Evolutionary conservation across 2,888 invertebrate species (phyloP), one percentile per base, ranked within the genome.

Genomic region (Melanophora roralis): DNA sequence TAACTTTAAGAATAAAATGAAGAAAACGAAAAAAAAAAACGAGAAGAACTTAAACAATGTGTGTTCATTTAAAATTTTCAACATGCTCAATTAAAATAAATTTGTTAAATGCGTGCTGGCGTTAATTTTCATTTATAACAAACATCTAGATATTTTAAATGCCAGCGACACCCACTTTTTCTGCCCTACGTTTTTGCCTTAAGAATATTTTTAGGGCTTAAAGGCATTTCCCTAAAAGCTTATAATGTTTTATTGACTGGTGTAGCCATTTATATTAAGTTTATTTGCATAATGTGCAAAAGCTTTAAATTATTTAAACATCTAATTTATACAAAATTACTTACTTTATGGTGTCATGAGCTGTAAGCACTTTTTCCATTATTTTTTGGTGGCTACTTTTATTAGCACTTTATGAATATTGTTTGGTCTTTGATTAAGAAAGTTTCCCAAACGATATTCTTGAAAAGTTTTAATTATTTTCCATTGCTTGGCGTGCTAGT

Each of bases 81-180:
- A 80, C 80, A 80, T 67, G 75, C 75, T 80, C 67, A 80, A 80
- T 80, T 80, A 72, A 80, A 76, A 80, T 76, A 80, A 80, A 76
- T 80, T 80, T 64, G 62, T 67, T 68, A 72, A 76, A 72, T 76
- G 67, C 75, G 75, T 76, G 75, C 55, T 57, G 57, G 21, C 51
- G 67, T 57, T 75, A 79, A 75, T 72, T 71, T 78, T 71, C 57
- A 47, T 53, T 23, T 2, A n/a, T 19, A 36, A 5, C 16, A 12
- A 21, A 45, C 36, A 36, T 36, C 4, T 6, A 27, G 27, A 27
- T 6, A 27, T 27, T 27, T 27, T 27, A 27, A 27, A 27, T 27
- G 27, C 27, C 6, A 27, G 27, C 6, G 27, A 27, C 27, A 27
- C 27, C 27, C 6, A 27, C 27, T 27, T 27, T 27, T 27, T 5